Base-by-base conservation (phyloP, 2,797 vertebrate species). In the Astyanax mexicanus region DNA sequence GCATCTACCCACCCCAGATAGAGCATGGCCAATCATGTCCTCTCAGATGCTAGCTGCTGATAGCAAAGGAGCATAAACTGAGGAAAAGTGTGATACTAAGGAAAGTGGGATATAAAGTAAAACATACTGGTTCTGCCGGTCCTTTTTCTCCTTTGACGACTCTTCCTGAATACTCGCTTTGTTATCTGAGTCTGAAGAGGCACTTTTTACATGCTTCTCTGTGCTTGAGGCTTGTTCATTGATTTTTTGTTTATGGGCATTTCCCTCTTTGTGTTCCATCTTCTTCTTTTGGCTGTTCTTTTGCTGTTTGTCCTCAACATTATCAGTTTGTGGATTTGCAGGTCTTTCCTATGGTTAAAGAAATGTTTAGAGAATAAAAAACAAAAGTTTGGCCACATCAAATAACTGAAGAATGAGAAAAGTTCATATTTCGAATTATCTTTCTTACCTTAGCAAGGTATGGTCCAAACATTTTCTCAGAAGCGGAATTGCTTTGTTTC, bases 41-140 rank as follows among this genome's bases (percentile, higher is more conserved):
- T n/a, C n/a, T n/a, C n/a, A n/a, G n/a, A n/a, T n/a, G n/a, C n/a
- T n/a, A n/a, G n/a, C n/a, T n/a, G n/a, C n/a, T n/a, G n/a, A n/a
- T n/a, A n/a, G n/a, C n/a, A n/a, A n/a, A n/a, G n/a, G n/a, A n/a
- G n/a, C n/a, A n/a, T n/a, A n/a, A n/a, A n/a, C 45, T 9, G 10
- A 10, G 49, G 8, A 5, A 10, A 23, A 7, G 19, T 42, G 27
- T 57, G 19, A 32, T 32, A 32, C 29, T 5, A 32, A 32, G 29
- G 29, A 32, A 38, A 37, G 13, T n/a, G 6, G 32, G 65, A 40
- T 49, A 40, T 44, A 2, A 3, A 17, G 11, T 2, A n/a, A 61
- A 52, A 64, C 72, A 44, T 67, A 57, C 61, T 67, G 27, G n/a
- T 57, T 74, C n/a, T 67, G 38, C 25, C 32, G 67, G 25, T 47